phyloP scores from a whole-genome alignment of 1,140 invertebrate species.

The Drosophila teissieri region DNA sequence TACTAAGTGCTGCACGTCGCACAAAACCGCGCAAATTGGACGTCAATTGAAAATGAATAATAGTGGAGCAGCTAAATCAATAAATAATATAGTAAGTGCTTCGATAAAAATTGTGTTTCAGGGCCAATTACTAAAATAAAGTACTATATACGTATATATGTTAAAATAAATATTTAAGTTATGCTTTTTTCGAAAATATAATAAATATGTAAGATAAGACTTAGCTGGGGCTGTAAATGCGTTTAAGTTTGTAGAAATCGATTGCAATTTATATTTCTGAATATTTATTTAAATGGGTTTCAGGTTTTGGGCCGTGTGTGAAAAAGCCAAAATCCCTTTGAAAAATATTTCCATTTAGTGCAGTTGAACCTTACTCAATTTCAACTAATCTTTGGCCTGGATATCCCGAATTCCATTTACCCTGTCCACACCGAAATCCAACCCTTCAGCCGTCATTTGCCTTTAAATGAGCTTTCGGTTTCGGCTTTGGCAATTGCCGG shows the following conservation, averaged over 20 bases:
- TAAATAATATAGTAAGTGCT: no score
- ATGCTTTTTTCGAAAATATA: no score
- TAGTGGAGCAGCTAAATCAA: neutral
- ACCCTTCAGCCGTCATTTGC: constrained; percentile 22
- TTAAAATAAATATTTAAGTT: no score
- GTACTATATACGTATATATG: no score
- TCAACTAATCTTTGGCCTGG: constrained; percentile 40
- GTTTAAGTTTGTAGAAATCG: neutral
- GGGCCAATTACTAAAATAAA: no score
- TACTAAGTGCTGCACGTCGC: neutral
- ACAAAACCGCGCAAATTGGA: neutral
- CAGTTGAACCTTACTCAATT: constrained; percentile 36
- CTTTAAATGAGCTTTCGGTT: constrained; percentile 52
- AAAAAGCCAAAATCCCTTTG: neutral
- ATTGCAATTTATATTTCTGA: neutral
- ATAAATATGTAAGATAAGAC: no score
- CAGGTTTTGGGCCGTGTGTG: neutral
- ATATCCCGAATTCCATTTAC: constrained; percentile 30
- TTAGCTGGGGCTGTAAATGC: no score
- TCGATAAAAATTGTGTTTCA: no score
- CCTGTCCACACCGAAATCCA: neutral
- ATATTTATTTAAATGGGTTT: neutral
- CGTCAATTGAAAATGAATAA: neutral
- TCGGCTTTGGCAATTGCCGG: constrained; percentile 44
- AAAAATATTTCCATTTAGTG: constrained; percentile 28